Evolutionary conservation across 2,888 invertebrate genomes (phyloP).

Genomic region (Drosophila prostipennis): DNA sequence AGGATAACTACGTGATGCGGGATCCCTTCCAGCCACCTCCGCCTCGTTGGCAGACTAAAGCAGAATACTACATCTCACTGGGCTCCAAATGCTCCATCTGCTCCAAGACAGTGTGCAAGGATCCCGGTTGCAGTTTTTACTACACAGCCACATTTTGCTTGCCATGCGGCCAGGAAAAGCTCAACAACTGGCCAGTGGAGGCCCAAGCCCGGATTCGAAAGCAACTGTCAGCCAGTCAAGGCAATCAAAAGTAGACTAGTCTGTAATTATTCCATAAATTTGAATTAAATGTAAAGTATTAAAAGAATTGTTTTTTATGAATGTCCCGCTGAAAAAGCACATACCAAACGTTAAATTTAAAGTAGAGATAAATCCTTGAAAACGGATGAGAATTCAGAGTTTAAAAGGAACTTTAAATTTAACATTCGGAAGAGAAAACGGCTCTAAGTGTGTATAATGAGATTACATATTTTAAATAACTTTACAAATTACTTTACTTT

Average conservation of each 20-base stretch:
- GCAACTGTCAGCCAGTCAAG: slow-evolving; percentile 57
- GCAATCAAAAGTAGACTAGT: slow-evolving; percentile 1
- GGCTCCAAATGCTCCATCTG: slow-evolving; percentile 91
- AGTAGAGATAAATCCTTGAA: too few relatives aligned
- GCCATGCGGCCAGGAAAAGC: slow-evolving; percentile 87
- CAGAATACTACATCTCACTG: slow-evolving; percentile 89
- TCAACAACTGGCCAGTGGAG: slow-evolving; percentile 88
- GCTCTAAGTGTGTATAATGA: too few relatives aligned
- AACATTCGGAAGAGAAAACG: too few relatives aligned
- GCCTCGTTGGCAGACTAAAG: slow-evolving; percentile 85
- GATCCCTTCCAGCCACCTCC: slow-evolving; percentile 92
- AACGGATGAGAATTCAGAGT: too few relatives aligned
- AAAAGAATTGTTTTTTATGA: neutral
- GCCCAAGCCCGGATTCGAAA: slow-evolving; percentile 87
- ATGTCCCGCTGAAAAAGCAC: too few relatives aligned
- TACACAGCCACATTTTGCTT: slow-evolving; percentile 90
- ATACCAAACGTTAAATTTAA: too few relatives aligned
- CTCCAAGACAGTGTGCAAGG: slow-evolving; percentile 89
- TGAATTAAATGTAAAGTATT: neutral
- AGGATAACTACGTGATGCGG: slow-evolving; percentile 91
- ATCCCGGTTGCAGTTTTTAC: slow-evolving; percentile 91
- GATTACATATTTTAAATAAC: too few relatives aligned
- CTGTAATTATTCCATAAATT: neutral
- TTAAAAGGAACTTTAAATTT: too few relatives aligned
- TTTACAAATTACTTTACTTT: too few relatives aligned